Conservation (phyloP, 2,113 vertebrate species). For the Paratilapia polleni region DNA sequence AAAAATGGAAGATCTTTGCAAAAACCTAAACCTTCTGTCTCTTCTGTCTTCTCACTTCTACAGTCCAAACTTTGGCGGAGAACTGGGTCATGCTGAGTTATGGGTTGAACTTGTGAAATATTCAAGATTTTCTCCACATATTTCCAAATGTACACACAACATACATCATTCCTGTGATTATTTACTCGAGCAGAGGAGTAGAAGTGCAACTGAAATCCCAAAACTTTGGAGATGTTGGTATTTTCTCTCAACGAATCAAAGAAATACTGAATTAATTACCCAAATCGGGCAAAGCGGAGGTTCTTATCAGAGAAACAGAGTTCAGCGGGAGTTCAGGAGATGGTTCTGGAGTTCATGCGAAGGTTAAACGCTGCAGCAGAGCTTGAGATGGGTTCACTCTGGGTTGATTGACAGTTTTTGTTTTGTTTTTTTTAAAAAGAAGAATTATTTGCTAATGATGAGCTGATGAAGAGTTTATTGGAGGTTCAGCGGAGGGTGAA, state of each 20-base stretch:
- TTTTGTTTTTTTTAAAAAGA: neutral
- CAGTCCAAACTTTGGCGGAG: too few relatives aligned
- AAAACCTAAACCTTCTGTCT: neutral
- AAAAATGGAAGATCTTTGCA: neutral
- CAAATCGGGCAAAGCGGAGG: neutral
- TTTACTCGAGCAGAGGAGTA: neutral
- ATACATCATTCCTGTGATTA: neutral
- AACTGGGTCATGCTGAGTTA: neutral
- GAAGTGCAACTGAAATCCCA: neutral
- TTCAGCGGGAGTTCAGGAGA: neutral
- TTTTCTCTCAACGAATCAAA: neutral
- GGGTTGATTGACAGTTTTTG: slow-evolving; percentile 3
- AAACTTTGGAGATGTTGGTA: neutral
- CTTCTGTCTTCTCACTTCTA: neutral
- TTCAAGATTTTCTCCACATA: neutral
- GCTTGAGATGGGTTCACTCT: neutral
- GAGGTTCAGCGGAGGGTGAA: slow-evolving; percentile 6
- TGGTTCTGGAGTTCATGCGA: slow-evolving; percentile 76
- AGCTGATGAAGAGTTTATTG: slow-evolving; percentile 25
- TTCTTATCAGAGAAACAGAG: slow-evolving; percentile 22
- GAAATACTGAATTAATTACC: slow-evolving; percentile 10
- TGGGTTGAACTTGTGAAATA: neutral
- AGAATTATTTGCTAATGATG: neutral
- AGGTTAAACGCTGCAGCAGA: slow-evolving; percentile 72
- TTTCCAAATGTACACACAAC: neutral